A percentile compares a stretch with the other conserved stretches of the same genome.
Conservation (phyloP, 1,140 invertebrate species). For the Saccostrea echinata region DNA sequence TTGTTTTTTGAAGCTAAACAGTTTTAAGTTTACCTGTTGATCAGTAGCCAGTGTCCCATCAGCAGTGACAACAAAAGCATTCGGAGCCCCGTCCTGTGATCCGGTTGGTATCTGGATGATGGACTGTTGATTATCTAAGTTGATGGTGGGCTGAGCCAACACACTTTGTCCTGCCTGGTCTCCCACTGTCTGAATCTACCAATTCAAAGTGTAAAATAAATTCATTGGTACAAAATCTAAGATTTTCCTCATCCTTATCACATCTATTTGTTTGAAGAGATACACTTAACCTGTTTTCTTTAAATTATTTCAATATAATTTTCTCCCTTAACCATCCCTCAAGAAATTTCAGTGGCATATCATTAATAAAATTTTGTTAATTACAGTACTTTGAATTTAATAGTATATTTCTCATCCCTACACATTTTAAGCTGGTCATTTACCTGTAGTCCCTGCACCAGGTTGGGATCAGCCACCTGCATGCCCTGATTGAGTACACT, state of each 20-base stretch:
- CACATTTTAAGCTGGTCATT: neutral
- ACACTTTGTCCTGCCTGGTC: slow-evolving; percentile 4
- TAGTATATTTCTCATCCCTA: neutral
- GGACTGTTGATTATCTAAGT: slow-evolving; percentile 56
- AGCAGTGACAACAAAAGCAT: slow-evolving; percentile 65
- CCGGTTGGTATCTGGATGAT: slow-evolving; percentile 44
- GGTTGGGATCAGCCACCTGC: slow-evolving; percentile 66
- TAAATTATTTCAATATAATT: too few relatives aligned
- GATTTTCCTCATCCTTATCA: too few relatives aligned
- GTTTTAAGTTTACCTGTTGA: slow-evolving; percentile 58
- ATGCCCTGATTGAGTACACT: slow-evolving; percentile 60
- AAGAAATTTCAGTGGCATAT: neutral
- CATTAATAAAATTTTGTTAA: neutral
- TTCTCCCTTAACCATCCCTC: too few relatives aligned
- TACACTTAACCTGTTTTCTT: too few relatives aligned
- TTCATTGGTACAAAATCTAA: neutral
- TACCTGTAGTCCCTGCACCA: slow-evolving; percentile 65
- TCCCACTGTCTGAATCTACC: slow-evolving; percentile 13
- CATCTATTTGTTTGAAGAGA: too few relatives aligned
- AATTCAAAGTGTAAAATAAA: neutral
- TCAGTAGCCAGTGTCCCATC: slow-evolving; percentile 58
- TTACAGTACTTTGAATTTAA: neutral
- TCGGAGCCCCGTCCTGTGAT: slow-evolving; percentile 56
- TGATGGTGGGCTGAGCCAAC: slow-evolving; percentile 54
- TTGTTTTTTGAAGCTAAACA: too few relatives aligned